Evolutionary conservation across 2,888 invertebrate species (phyloP).

Genomic region (Melikaiella ostensackeni): DNA sequence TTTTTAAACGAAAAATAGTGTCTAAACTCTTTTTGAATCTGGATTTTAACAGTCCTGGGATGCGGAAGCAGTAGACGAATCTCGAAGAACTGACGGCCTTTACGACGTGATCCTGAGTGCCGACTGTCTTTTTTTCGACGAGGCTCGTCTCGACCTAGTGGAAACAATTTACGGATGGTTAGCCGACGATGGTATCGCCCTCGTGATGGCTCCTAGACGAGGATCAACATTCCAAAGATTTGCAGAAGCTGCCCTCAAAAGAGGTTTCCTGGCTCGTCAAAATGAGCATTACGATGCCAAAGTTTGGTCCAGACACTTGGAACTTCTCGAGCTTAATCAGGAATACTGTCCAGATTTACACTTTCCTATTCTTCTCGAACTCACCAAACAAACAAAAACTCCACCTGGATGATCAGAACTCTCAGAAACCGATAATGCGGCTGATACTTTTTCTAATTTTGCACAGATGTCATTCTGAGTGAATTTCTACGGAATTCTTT

Average conservation of each 20-base stretch:
- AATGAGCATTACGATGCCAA: conserved; percentile 82
- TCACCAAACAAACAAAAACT: conserved; percentile 78
- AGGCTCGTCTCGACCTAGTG: conserved; percentile 83
- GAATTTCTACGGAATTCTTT: neutral
- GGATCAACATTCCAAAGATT: conserved; percentile 86
- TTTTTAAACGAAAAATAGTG: no score
- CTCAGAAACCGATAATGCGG: neutral
- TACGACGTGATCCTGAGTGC: conserved; percentile 88
- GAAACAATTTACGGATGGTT: conserved; percentile 84
- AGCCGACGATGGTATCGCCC: conserved; percentile 81
- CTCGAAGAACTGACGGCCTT: conserved; percentile 72
- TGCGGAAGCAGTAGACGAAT: conserved; percentile 72
- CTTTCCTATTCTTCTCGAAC: conserved; percentile 84
- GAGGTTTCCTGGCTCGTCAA: conserved; percentile 81
- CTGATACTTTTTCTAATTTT: neutral
- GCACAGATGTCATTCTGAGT: neutral
- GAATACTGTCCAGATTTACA: conserved; percentile 85
- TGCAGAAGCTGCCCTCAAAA: conserved; percentile 80
- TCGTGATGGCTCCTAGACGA: conserved; percentile 88
- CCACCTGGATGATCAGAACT: conserved; percentile 62
- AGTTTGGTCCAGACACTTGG: conserved; percentile 84
- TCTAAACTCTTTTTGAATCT: conserved; percentile 33
- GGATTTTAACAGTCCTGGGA: conserved; percentile 57
- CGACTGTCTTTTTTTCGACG: conserved; percentile 89
- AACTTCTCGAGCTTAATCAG: conserved; percentile 80